Evolutionary conservation across 2,888 invertebrate species (phyloP).

Genomic region (Lasioglossum marginatum): DNA sequence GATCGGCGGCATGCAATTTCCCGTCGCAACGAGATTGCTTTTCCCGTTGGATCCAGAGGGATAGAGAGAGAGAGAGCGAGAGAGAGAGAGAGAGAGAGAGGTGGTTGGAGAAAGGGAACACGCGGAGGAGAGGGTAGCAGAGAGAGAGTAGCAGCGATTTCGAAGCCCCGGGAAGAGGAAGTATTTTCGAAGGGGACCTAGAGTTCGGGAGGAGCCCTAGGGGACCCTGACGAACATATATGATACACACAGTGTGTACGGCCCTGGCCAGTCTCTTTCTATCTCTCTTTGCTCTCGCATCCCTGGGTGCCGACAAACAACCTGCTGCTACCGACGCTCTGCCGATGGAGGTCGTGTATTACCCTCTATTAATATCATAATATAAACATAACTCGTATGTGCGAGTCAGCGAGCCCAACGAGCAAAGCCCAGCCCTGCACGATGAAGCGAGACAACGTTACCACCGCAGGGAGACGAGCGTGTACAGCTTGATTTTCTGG

Average conservation of each 20-base stretch:
- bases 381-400: conserved; percentile 82
- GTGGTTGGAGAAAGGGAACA: neutral
- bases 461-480: conserved; percentile 61
- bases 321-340: conserved; percentile 72
- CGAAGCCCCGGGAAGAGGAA: neutral
- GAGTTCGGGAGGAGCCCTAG: conserved; percentile 3
- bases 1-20: conserved; percentile 46
- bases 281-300: neutral
- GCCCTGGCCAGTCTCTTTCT: conserved; percentile 45
- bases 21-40: conserved; percentile 44
- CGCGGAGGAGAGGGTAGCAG: neutral
- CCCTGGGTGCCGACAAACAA: conserved; percentile 70
- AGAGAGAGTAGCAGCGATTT: neutral
- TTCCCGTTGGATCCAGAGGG: conserved; percentile 12
- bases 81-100: neutral
- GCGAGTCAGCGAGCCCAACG: conserved; percentile 69
- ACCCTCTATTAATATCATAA: conserved; percentile 84
- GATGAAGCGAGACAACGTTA: conserved; percentile 53
- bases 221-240: conserved; percentile 22
- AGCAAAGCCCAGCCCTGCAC: conserved; percentile 35
- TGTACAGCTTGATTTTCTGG: conserved; percentile 69
- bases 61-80: neutral
- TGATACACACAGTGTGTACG: conserved; percentile 31
- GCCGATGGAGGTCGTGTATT: conserved; percentile 73
- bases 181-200: conserved; percentile 13